Base-by-base conservation (phyloP, 2,888 invertebrate species). In the Aricia artaxerxes region DNA sequence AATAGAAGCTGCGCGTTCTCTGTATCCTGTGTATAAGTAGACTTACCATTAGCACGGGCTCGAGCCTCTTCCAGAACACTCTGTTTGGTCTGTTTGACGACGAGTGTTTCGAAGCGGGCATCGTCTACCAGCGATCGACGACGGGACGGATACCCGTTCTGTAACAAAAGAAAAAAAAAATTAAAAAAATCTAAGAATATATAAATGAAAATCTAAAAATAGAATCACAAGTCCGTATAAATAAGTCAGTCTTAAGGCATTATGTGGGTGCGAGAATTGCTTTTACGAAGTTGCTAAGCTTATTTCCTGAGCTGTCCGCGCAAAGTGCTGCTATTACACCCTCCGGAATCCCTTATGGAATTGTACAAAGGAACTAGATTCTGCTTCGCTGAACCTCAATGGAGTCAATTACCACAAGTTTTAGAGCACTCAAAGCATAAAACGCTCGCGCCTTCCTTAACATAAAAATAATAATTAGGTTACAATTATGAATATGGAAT, bases 91-190 rank as follows among this genome's bases (percentile, higher is more conserved):
- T 98, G 98, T 94, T 98, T 98, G 88, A 99, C 99, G 86, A 99
- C 98, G 88, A 98, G 95, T 82, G 98, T 98, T 92, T 99, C 99
- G 92, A 99, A 99, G 86, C 98, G 97, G 85, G 99, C 99, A 94
- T 99, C 99, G 88, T 99, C 99, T 79, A 99, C 99, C 83, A 99
- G 96, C 83, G 99, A 99, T 87, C 99, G 97, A 86, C 98, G 97
- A 87, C 99, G 97, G 82, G 99, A 98, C 85, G 98, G 98, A 91
- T 99, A 99, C 82, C 99, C 99, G 95, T 99, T 99, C 99, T 99
- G 95, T 69, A 96, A 96, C 87, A 90, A 90, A 78, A 31, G 44
- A 60, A 78, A 76, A 53, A 40, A 61, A 5, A 35, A 4, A 40
- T 35, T 57, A 31, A 72, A 60, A 13, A 40, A 57, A 1, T 24